phyloP scores from a whole-genome alignment of 2,797 vertebrate genomes.

The Orientallactaga sibirica region DNA sequence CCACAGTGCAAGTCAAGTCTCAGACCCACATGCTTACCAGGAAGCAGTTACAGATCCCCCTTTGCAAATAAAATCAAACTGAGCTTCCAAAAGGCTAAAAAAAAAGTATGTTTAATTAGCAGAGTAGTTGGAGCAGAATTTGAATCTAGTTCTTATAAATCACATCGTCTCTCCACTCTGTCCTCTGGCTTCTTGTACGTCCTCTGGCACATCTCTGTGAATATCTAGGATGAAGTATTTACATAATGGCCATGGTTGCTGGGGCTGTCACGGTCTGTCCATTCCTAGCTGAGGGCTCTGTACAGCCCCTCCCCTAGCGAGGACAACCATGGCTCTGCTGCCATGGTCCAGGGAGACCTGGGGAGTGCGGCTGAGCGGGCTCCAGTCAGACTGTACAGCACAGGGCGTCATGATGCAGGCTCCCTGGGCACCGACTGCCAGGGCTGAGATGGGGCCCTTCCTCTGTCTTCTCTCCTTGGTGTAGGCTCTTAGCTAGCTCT shows the following conservation, averaged over 20 bases:
- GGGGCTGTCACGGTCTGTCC: background rate
- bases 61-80: slow-evolving; percentile 12
- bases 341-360: background rate
- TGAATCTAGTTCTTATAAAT: slow-evolving; percentile 25
- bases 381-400: background rate
- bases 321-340: background rate
- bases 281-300: background rate
- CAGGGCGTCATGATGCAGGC: too few species aligned
- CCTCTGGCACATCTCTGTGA: background rate
- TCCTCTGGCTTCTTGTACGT: background rate
- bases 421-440: fast-evolving
- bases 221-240: background rate
- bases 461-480: background rate
- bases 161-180: background rate
- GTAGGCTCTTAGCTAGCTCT: background rate
- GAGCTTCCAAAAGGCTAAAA: background rate
- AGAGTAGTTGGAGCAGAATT: background rate
- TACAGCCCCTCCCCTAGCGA: background rate
- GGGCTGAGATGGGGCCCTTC: background rate
- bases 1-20: background rate
- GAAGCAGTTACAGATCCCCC: background rate
- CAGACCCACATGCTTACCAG: background rate
- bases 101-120: background rate
- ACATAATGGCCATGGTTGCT: background rate
- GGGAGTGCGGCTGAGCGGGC: fast-evolving